Base-by-base conservation (phyloP, 2,113 vertebrate genomes). In the Chaetodon auriga region DNA sequence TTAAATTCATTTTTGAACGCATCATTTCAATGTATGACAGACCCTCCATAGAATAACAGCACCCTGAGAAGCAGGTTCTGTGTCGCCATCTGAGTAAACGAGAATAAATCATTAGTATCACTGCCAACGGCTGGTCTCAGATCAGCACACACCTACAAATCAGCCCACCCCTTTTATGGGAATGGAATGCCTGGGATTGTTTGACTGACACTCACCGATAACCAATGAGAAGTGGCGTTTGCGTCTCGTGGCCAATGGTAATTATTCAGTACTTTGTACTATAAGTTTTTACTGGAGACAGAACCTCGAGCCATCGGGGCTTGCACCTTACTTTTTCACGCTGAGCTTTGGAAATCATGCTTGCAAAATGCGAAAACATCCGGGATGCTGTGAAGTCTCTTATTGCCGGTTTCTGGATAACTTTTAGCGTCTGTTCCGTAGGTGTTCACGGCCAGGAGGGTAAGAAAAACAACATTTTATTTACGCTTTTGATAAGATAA, bases 361-460 rank as follows among this genome's bases (percentile, higher is more conserved):
- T 61, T 3, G 15, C 12, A 51, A 81, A 75, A 78, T 38, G 85
- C 46, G 71, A 64, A 89, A 71, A 84, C 75, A 60, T 75, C 76
- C 48, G 78, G 53, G 69, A 94, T 86, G 85, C 83, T 68, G 53
- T 91, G 72, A 90, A 84, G 73, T 85, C 80, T 87, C 9, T 88
- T 41, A 0, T 85, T 10, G 7, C 30, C 68, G 60, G 30, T 84
- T 76, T 91, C 6, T 94, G 92, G 90, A 69, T 95, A 68, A 62
- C 81, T 66, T 68, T 92, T 21, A 80, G 70, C 80, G 51, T 92
- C 8, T 87, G 75, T 77, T 83, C 76, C 2, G 38, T 85, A 7
- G 45, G 74, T 55, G 93, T 94, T 45, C 48, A 49, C 68, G 82
- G 91, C 35, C 95, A 95, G 72, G 89, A 93, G 64, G 95, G 95